Evolutionary conservation across 2,113 vertebrate species (phyloP).

Genomic region (Bolborhynchus lineola): DNA sequence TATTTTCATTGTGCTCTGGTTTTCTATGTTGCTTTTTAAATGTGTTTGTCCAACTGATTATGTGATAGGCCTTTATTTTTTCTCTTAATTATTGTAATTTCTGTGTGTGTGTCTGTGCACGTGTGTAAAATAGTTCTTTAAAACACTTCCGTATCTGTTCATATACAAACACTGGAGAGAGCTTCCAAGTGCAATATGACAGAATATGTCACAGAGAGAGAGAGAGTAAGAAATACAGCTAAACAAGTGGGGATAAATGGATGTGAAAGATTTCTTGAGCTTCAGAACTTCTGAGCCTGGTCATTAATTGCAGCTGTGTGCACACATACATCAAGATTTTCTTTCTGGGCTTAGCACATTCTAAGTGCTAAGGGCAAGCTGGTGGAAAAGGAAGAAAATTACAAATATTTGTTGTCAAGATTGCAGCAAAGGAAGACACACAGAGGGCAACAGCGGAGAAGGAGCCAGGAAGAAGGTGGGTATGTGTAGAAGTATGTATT

Average conservation of each 20-base stretch:
- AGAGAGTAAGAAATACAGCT: not conserved
- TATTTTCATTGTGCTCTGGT: not conserved
- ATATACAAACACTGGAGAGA: not conserved
- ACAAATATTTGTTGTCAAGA: not conserved
- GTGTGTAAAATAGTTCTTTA: not conserved
- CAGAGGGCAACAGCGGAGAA: not conserved
- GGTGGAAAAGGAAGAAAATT: slow-evolving; percentile 19
- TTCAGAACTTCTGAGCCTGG: not conserved
- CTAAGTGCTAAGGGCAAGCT: not conserved
- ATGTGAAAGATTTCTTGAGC: not conserved
- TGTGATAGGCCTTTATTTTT: not conserved
- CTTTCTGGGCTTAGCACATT: not conserved
- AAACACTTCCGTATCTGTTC: not conserved
- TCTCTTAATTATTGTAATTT: not conserved
- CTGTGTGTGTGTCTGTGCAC: not conserved
- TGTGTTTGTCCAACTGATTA: not conserved
- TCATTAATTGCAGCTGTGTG: not conserved
- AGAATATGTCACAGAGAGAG: not conserved
- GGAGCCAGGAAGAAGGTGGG: not conserved
- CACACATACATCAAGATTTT: not conserved
- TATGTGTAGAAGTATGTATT: not conserved
- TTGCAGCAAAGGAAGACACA: not conserved
- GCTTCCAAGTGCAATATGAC: not conserved
- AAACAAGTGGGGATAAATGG: not conserved
- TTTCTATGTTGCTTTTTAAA: not conserved